Conservation (phyloP, 37 sponge, comb jelly and placozoan species). For the Amphimedon queenslandica region DNA sequence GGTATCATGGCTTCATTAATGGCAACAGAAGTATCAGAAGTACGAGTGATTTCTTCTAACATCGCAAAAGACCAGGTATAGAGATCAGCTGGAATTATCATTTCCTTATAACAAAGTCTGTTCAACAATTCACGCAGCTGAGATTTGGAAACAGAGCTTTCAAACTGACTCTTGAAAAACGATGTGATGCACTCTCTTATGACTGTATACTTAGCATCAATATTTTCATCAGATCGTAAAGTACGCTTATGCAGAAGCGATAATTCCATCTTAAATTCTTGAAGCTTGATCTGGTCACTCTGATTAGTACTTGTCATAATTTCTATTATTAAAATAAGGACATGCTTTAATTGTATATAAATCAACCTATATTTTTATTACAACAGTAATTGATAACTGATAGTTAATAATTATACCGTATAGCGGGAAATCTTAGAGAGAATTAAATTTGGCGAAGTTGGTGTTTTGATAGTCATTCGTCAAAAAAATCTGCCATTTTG, state of each 20-base stretch:
- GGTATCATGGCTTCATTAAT: neutral
- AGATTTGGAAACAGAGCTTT: neutral
- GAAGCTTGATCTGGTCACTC: no score
- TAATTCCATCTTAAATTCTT: neutral
- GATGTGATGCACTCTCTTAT: neutral
- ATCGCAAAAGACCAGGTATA: neutral
- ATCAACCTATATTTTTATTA: no score
- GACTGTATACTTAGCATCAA: constrained; percentile 2
- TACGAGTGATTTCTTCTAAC: no score
- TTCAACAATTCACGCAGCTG: neutral
- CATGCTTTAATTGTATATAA: no score
- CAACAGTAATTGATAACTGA: no score
- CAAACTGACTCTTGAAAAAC: neutral
- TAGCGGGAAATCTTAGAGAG: no score
- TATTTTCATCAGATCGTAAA: constrained; percentile 5
- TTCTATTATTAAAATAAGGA: no score
- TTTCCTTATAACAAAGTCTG: neutral
- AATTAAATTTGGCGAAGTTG: no score
- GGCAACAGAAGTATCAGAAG: neutral
- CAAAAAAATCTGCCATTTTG: no score
- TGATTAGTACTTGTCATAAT: no score
- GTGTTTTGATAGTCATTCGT: no score
- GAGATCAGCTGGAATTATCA: neutral
- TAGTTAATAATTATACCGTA: no score
- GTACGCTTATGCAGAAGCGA: neutral